phyloP scores from a whole-genome alignment of 2,888 invertebrate genomes.

The Colostygia pectinataria region DNA sequence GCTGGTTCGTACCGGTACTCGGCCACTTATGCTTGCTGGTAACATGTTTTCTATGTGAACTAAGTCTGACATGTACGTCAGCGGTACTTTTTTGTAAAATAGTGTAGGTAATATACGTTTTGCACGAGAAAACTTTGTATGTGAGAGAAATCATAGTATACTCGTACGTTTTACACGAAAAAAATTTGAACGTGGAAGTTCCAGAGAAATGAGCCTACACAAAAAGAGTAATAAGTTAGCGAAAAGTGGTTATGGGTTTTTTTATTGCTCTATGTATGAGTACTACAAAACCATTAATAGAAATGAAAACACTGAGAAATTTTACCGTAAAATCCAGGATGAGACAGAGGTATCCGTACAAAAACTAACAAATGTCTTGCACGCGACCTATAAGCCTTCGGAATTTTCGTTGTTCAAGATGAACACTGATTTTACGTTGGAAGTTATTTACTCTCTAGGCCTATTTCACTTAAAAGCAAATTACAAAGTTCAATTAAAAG shows the following conservation, averaged over 20 bases:
- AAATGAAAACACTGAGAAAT: background rate
- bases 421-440: slow-evolving; percentile 40
- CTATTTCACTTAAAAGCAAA: background rate
- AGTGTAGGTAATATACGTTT: slow-evolving; percentile 4
- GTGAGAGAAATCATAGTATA: too few relatives aligned
- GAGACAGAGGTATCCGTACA: slow-evolving; percentile 7
- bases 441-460: slow-evolving; percentile 42
- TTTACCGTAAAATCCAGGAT: background rate
- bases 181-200: too few relatives aligned
- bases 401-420: slow-evolving; percentile 32
- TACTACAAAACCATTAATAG: too few relatives aligned
- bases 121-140: background rate
- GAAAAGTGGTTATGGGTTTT: too few relatives aligned
- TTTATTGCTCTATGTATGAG: too few relatives aligned
- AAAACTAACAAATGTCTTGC: slow-evolving; percentile 24
- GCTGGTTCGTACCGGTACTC: too few relatives aligned
- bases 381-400: slow-evolving; percentile 11
- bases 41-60: background rate
- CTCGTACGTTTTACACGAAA: too few relatives aligned
- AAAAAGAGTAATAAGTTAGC: too few relatives aligned
- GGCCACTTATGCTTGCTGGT: background rate
- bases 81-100: slow-evolving; percentile 4
- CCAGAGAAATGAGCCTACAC: too few relatives aligned
- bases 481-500: background rate
- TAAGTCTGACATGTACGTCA: background rate